Conservation (phyloP, 2,113 vertebrate genomes). For the Mormyrus iriodes region DNA sequence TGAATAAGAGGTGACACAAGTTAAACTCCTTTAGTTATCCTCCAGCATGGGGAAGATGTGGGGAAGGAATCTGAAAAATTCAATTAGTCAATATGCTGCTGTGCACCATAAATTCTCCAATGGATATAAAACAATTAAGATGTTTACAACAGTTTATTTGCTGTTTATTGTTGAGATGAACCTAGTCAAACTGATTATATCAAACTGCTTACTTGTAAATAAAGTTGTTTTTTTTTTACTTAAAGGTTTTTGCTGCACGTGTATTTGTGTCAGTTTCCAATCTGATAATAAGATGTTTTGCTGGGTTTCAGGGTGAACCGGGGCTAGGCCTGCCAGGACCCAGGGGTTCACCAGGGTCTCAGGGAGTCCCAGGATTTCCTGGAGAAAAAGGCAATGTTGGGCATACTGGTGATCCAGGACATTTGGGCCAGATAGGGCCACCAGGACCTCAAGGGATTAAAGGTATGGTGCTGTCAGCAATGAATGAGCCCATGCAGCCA, state of each 20-base stretch:
- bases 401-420: constrained; percentile 72
- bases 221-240: neutral
- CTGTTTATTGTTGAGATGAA: neutral
- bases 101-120: neutral
- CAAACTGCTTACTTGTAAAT: neutral
- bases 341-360: constrained; percentile 71
- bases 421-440: constrained; percentile 67
- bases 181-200: too few relatives aligned
- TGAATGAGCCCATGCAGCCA: neutral
- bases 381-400: constrained; percentile 79
- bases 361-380: constrained; percentile 66
- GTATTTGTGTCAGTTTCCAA: neutral
- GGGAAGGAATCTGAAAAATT: neutral
- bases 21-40: neutral
- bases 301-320: constrained; percentile 75
- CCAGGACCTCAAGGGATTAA: constrained; percentile 75
- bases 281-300: neutral
- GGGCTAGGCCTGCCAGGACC: constrained; percentile 82
- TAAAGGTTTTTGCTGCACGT: neutral
- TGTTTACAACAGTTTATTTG: neutral
- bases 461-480: constrained; percentile 59
- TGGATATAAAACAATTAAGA: neutral
- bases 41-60: neutral
- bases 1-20: neutral
- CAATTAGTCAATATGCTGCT: neutral